Base-by-base conservation (phyloP, 2,113 vertebrate genomes). In the Ranitomeya variabilis region DNA sequence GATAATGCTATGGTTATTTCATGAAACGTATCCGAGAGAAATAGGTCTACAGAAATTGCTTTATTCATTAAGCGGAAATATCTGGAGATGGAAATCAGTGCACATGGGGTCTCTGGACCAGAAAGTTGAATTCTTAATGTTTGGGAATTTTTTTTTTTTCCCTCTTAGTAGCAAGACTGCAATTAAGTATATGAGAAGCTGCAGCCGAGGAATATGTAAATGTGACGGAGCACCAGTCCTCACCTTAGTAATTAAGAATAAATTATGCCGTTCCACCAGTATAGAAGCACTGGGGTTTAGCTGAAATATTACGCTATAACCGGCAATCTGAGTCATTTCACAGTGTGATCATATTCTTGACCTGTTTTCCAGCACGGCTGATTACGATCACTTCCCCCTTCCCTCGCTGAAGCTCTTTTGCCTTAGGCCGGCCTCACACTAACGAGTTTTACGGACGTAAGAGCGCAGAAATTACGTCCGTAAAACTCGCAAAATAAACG, bases 161-260 rank as follows among this genome's bases (percentile, higher is more conserved):
- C 37, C 15, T 83, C 31, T 52, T 21, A 23, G 6, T 57, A 80
- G n/a, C 9, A 21, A 19, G 45, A 69, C 26, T 23, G 82, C 82
- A 83, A 83, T 83, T 69, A 83, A 83, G 37, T 83, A 23, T 83
- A n/a, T 55, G 64, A 83, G 82, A 69, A 54, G 13, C 80, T 52
- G 80, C 31, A 45, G 60, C 31, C 37, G 60, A 67, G 82, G 64
- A 83, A 83, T 83, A 55, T 83, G 82, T 16, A 69, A 83, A 83
- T 83, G 45, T 26, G 31, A 54, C 4, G 55, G 82, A 14, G 54
- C 64, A 16, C 62, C 45, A 21, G 13, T 55, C 82, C 45, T 69
- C 82, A 83, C 82, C 82, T 69, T 69, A 83, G 82, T 83, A 83
- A 83, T 83, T 83, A 83, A 83, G 64, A 69, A 69, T 83, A 83